A percentile compares a stretch with the other conserved stretches of the same genome.
phyloP scores from a whole-genome alignment of 53 echinoderm and acorn worm genomes.

The Paelopatides confundens region DNA sequence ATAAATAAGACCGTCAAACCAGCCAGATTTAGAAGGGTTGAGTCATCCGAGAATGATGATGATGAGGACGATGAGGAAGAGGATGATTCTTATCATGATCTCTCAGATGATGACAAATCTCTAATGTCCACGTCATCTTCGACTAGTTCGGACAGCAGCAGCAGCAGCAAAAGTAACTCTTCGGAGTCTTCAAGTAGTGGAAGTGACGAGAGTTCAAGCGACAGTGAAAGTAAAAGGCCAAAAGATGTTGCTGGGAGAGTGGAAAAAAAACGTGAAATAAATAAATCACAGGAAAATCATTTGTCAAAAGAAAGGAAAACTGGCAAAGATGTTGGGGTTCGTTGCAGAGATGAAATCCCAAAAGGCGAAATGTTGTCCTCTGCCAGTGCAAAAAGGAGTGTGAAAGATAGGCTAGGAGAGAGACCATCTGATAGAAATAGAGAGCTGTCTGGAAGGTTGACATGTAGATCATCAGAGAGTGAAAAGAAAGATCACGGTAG shows the following conservation, averaged over 20 bases:
- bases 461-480: not conserved
- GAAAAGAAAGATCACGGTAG: not conserved
- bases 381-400: not conserved
- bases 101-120: constrained; percentile 23
- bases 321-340: not conserved
- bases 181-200: not conserved
- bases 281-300: not conserved
- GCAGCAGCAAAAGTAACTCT: constrained; percentile 26
- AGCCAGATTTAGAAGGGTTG: constrained; percentile 49
- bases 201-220: constrained; percentile 11
- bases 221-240: not conserved
- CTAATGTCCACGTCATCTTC: not conserved
- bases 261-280: not conserved
- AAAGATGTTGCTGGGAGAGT: not conserved
- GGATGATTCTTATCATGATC: not conserved
- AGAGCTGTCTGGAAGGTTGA: not conserved
- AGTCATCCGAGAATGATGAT: constrained; percentile 56
- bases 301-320: not conserved
- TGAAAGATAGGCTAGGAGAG: constrained; percentile 45
- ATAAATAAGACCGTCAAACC: constrained; percentile 24
- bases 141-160: not conserved
- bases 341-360: not conserved
- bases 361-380: not conserved
- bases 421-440: not conserved
- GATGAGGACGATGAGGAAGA: constrained; percentile 11